Evolutionary conservation across 2,888 invertebrate species (phyloP).

Genomic region (Zhuqinia jingwanae): DNA sequence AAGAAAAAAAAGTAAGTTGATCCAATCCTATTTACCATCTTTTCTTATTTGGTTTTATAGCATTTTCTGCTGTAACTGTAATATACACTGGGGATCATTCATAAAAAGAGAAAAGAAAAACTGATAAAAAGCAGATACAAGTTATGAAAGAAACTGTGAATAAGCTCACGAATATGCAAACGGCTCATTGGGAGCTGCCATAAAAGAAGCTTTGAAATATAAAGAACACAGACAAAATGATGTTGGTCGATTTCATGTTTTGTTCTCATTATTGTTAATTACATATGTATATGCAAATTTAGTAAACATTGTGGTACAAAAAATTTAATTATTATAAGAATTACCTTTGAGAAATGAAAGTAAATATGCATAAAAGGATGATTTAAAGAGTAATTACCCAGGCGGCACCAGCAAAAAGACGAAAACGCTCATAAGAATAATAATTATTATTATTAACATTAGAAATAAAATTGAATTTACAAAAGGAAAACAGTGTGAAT

Average conservation of each 20-base stretch:
- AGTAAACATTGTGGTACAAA: too few species aligned
- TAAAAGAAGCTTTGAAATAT: not conserved
- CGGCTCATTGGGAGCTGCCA: not conserved
- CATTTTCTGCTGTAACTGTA: not conserved
- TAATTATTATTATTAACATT: too few species aligned
- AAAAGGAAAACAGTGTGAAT: not conserved
- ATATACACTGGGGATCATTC: too few species aligned
- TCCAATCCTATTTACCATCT: not conserved
- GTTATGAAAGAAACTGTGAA: not conserved
- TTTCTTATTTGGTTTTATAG: not conserved
- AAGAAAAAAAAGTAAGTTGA: too few species aligned
- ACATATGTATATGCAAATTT: too few species aligned
- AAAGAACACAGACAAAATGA: not conserved
- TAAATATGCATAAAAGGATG: too few species aligned
- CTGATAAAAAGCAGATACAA: not conserved
- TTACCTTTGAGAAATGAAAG: too few species aligned
- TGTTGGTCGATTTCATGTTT: not conserved
- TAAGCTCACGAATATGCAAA: not conserved
- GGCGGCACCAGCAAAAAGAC: too few species aligned
- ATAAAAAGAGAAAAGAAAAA: conserved; percentile 10
- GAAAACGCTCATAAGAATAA: too few species aligned
- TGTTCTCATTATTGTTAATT: not conserved
- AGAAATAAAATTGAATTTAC: too few species aligned
- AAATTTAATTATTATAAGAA: too few species aligned
- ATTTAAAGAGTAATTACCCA: too few species aligned